Base-by-base conservation (phyloP, 2,888 invertebrate species). In the Bugulina stolonifera region DNA sequence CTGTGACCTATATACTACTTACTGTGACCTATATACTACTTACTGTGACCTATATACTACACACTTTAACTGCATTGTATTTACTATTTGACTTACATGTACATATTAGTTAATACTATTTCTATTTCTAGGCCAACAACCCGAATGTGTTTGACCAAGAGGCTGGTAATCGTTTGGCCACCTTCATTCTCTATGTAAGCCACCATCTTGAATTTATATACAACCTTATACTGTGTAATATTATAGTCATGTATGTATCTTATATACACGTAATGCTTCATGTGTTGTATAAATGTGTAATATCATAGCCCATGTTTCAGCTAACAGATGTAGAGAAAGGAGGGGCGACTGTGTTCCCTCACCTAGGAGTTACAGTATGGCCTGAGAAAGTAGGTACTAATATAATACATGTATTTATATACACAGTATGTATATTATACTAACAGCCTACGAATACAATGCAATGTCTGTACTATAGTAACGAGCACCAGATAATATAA, bases 341-440 rank as follows among this genome's bases (percentile, higher is more conserved):
- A 23, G 70, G 70, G 25, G 70, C 70, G 2, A 70, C 70, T 23
- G 70, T 70, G 25, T 70, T 70, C 43, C 70, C 70, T 18, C 22
- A 32, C 10, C 29, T 70, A 29, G 35, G 32, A 5, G 70, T 29
- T 10, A 32, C 70, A 5, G 70, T 70, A 2, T 70, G 70, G 70
- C 70, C 70, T 5, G 18, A 10, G 2, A 70, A 70, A 52, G 70
- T 70, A 5, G 2, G 70, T 64, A 29, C 5, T 55, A 23, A 23
- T 18, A 43, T 43, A 43, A 10, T 43, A 43, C 43, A n/a, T n/a
- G n/a, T n/a, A n/a, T n/a, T n/a, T n/a, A n/a, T n/a, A n/a, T n/a
- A n/a, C n/a, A n/a, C n/a, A n/a, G n/a, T n/a, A n/a, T n/a, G n/a
- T n/a, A n/a, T n/a, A n/a, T n/a, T n/a, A n/a, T n/a, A n/a, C n/a